phyloP scores from a whole-genome alignment of 2,797 vertebrate genomes.

The Coendou prehensilis region DNA sequence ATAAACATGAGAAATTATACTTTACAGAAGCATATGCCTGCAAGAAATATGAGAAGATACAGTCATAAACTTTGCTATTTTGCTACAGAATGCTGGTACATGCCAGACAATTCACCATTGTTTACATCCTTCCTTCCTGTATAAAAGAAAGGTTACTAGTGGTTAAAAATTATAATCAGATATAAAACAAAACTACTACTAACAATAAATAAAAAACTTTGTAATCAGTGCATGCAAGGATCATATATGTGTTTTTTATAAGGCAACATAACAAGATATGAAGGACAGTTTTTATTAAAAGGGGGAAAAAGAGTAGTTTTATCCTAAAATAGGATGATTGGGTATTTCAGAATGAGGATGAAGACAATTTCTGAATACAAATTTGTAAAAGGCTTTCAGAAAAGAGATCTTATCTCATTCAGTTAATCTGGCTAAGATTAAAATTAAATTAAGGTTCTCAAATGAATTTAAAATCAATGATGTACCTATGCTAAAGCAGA shows the following conservation, averaged over 20 bases:
- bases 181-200: neutral
- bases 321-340: neutral
- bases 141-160: neutral
- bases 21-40: neutral
- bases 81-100: neutral
- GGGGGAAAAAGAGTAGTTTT: neutral
- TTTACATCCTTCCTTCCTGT: neutral
- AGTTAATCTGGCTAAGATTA: neutral
- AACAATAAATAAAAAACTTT: neutral
- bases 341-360: neutral
- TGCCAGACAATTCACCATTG: neutral
- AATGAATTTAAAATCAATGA: conserved; percentile 33
- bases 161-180: neutral
- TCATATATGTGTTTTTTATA: neutral
- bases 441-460: conserved; percentile 11
- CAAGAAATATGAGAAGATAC: neutral
- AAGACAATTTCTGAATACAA: conserved; percentile 23
- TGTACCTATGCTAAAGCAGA: neutral
- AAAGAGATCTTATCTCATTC: neutral
- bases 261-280: neutral
- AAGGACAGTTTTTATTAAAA: neutral
- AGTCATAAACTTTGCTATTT: neutral
- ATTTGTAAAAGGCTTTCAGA: neutral
- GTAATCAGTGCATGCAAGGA: neutral
- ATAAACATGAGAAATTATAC: conserved; percentile 2